Percentiles rank a stretch among this genome's conserved stretches.
Conservation (phyloP, 2,113 vertebrate genomes). For the Pygoscelis antarcticus region DNA sequence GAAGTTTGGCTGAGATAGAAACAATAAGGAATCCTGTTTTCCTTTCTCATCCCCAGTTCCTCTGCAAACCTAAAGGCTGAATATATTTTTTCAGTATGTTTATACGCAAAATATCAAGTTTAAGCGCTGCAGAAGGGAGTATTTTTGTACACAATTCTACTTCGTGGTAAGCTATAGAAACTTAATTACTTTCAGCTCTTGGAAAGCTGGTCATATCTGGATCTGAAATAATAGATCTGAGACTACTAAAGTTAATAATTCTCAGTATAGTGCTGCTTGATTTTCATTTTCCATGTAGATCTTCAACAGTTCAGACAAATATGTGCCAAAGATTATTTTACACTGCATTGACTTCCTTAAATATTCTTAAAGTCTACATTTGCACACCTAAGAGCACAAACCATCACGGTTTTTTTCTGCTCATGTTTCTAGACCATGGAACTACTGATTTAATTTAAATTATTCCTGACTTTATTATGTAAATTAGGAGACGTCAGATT, state of each 20-base stretch:
- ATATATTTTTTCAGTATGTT: neutral
- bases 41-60: neutral
- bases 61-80: neutral
- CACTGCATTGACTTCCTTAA: neutral
- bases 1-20: neutral
- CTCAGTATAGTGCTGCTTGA: slow-evolving; percentile 21
- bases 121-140: slow-evolving; percentile 1
- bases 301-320: slow-evolving; percentile 23
- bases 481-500: neutral
- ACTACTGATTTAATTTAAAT: neutral
- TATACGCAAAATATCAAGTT: neutral
- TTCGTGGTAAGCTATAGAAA: neutral
- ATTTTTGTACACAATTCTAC: slow-evolving; percentile 4
- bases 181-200: neutral
- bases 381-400: neutral
- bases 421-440: neutral
- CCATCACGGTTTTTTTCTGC: neutral
- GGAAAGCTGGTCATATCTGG: slow-evolving; percentile 23
- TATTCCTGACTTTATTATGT: neutral
- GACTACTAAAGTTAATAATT: slow-evolving; percentile 26
- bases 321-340: neutral
- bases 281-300: slow-evolving; percentile 26
- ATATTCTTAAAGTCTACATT: neutral
- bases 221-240: slow-evolving; percentile 41
- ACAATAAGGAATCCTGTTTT: neutral